Evolutionary conservation across 2,797 vertebrate genomes (phyloP).

Genomic region (Pseudocheirus occidentalis): DNA sequence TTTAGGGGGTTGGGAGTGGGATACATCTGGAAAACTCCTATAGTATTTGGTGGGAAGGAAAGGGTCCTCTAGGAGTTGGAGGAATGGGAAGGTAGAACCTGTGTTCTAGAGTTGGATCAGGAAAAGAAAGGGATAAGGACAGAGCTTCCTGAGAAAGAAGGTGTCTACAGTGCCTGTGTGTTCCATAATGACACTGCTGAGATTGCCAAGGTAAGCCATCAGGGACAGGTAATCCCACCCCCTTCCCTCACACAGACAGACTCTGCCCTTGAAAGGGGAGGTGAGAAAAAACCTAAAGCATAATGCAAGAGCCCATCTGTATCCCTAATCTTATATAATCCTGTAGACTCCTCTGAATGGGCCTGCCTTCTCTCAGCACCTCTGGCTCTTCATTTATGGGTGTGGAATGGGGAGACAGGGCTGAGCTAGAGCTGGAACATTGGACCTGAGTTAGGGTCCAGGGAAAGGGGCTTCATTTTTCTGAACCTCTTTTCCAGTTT

Average conservation of each 20-base stretch:
- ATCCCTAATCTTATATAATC: background rate
- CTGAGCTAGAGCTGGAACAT: background rate
- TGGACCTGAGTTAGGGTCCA: background rate
- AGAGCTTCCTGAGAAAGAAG: slow-evolving; percentile 7
- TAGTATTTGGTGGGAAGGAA: background rate
- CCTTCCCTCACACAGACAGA: background rate
- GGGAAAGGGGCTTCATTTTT: background rate
- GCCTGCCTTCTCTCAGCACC: background rate
- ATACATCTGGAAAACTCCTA: background rate
- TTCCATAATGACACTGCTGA: background rate
- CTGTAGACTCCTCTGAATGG: background rate
- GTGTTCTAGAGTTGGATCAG: background rate
- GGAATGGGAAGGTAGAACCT: background rate
- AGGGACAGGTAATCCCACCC: background rate
- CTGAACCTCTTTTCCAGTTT: background rate
- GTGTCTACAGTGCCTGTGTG: background rate
- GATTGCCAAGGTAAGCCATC: slow-evolving; percentile 27
- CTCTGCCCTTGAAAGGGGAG: background rate
- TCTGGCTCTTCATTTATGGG: background rate
- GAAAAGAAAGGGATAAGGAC: slow-evolving; percentile 12
- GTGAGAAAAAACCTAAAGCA: background rate
- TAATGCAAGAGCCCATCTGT: background rate
- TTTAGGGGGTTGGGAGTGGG: background rate
- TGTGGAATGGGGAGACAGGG: background rate
- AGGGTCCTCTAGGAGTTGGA: background rate